A percentile compares a stretch with the other conserved stretches of the same genome.
Evolutionary conservation across 2,113 vertebrate species (phyloP).

Genomic region (Melanocharis versteri): DNA sequence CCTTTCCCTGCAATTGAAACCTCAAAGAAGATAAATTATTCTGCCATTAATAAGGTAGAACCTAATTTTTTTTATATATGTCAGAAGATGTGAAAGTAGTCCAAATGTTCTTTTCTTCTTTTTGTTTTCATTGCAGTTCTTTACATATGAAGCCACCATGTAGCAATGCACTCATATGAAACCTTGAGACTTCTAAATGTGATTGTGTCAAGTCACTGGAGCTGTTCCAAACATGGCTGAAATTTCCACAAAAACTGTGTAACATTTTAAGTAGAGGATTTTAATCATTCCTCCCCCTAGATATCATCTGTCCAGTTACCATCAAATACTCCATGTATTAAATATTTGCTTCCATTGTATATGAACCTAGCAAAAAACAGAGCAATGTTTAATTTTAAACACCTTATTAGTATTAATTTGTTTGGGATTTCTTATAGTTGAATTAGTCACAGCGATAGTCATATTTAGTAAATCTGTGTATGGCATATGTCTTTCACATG

Average conservation of each 20-base stretch:
- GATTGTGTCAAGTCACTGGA: not conserved
- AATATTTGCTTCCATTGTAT: not conserved
- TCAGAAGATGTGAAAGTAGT: not conserved
- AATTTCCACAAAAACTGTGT: not conserved
- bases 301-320: not conserved
- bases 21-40: not conserved
- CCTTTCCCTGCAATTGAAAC: not conserved
- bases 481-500: not conserved
- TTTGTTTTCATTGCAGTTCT: not conserved
- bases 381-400: not conserved
- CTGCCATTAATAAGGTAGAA: not conserved
- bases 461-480: not conserved
- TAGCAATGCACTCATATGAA: not conserved
- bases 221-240: not conserved
- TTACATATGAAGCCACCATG: not conserved
- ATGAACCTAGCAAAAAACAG: not conserved
- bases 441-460: not conserved
- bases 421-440: not conserved
- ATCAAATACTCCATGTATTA: not conserved
- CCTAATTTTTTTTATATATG: not conserved
- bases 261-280: not conserved
- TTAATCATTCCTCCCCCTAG: not conserved
- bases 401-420: not conserved
- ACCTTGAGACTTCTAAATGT: not conserved
- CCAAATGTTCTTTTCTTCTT: not conserved